Percentiles rank a stretch among this genome's conserved stretches.
phyloP scores from a whole-genome alignment of 2,113 vertebrate species.

The Tretioscincus oriximinensis region DNA sequence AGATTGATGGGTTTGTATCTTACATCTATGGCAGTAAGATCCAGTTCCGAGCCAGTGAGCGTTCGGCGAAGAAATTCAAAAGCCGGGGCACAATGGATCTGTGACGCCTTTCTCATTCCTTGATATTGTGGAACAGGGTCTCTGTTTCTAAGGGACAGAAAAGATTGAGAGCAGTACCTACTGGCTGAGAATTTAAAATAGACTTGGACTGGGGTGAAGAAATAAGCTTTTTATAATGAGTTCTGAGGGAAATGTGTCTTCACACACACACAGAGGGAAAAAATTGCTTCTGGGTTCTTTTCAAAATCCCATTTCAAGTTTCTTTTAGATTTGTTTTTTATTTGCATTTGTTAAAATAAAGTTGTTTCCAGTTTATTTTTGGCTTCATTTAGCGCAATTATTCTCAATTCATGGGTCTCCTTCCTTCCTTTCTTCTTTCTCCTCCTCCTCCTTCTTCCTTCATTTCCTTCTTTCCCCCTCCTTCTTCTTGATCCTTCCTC shows the following conservation, averaged over 20 bases:
- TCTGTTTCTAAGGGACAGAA: not conserved
- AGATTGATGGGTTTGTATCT: slow-evolving; percentile 86
- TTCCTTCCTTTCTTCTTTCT: no score
- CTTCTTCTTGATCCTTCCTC: not conserved
- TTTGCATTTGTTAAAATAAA: not conserved
- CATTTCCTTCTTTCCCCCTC: not conserved
- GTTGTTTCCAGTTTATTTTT: not conserved
- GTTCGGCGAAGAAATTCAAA: slow-evolving; percentile 95
- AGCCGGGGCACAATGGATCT: slow-evolving; percentile 87
- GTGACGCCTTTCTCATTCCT: slow-evolving; percentile 58
- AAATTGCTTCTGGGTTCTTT: not conserved
- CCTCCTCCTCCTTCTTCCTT: not conserved
- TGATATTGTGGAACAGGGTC: slow-evolving; percentile 5
- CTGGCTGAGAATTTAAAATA: not conserved
- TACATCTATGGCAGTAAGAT: slow-evolving; percentile 94
- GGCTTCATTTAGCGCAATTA: not conserved
- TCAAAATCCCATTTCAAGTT: not conserved
- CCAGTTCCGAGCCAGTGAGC: slow-evolving; percentile 88
- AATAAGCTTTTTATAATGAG: slow-evolving; percentile 29
- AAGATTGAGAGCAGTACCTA: not conserved
- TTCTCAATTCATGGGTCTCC: no score
- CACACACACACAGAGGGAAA: not conserved
- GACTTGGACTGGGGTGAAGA: not conserved
- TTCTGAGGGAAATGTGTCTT: not conserved
- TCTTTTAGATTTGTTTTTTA: not conserved